phyloP scores from a whole-genome alignment of 2,888 invertebrate species.

The Plebejus melissa region DNA sequence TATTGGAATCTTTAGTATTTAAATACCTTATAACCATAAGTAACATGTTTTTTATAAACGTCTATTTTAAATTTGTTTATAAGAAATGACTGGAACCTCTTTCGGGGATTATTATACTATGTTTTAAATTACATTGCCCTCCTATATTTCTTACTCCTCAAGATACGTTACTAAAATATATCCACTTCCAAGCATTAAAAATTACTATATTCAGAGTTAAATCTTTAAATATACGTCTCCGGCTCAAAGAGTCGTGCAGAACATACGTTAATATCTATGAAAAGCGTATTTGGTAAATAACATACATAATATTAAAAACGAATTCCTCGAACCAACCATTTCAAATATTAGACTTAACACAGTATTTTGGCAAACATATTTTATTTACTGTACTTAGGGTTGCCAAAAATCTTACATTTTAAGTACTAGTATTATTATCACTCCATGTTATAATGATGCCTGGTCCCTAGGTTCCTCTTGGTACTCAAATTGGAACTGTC shows the following conservation, averaged over 20 bases:
- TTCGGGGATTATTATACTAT: too few relatives aligned
- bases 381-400: background rate
- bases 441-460: too few relatives aligned
- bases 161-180: background rate
- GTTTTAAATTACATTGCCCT: background rate
- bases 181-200: background rate
- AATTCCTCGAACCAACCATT: slow-evolving; percentile 1
- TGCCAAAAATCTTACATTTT: background rate
- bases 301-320: slow-evolving; percentile 7
- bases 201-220: background rate
- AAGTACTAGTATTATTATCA: background rate
- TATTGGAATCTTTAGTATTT: too few relatives aligned
- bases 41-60: background rate
- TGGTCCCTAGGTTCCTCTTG: too few relatives aligned
- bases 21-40: too few relatives aligned
- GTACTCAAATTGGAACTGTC: too few relatives aligned
- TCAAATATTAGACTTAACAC: background rate
- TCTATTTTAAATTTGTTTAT: background rate
- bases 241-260: background rate
- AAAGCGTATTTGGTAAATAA: slow-evolving; percentile 8
- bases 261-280: background rate
- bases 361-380: slow-evolving; percentile 12
- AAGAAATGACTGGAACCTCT: too few relatives aligned
- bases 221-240: background rate
- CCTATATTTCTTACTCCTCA: background rate